phyloP scores from a whole-genome alignment of 2,888 invertebrate genomes.

The Flexamia atlantica region DNA sequence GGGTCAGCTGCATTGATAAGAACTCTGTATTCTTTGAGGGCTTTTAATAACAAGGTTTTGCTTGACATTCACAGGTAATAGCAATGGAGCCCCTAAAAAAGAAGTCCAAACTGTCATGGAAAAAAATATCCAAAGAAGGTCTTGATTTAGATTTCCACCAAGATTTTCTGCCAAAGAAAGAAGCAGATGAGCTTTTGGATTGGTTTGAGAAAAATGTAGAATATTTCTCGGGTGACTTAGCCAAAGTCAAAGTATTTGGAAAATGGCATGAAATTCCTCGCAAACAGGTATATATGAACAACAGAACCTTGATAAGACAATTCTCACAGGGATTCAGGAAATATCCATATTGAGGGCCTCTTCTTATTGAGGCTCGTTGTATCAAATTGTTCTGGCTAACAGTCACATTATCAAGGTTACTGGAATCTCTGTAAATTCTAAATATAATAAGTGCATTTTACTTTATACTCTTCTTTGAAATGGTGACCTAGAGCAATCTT shows the following conservation, averaged over 20 bases:
- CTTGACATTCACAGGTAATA: not conserved
- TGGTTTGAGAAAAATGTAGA: conserved; percentile 78
- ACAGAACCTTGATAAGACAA: too few relatives aligned
- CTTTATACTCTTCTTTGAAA: too few relatives aligned
- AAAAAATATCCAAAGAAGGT: conserved; percentile 76
- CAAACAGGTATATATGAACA: conserved; percentile 81
- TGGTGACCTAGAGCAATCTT: too few relatives aligned
- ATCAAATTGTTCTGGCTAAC: not conserved
- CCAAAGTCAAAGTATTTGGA: conserved; percentile 81
- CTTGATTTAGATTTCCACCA: conserved; percentile 79
- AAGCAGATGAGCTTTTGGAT: conserved; percentile 76
- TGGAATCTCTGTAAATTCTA: too few relatives aligned
- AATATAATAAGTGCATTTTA: too few relatives aligned
- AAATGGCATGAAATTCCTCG: conserved; percentile 83
- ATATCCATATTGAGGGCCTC: too few relatives aligned
- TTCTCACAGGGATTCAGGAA: too few relatives aligned
- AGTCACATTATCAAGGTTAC: too few relatives aligned
- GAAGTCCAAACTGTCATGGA: conserved; percentile 69
- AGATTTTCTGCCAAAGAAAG: conserved; percentile 65
- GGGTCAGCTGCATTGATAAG: too few relatives aligned
- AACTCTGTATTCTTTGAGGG: too few relatives aligned
- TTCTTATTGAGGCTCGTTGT: too few relatives aligned
- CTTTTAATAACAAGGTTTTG: too few relatives aligned
- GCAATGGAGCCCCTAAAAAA: conserved; percentile 30
- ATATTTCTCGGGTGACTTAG: conserved; percentile 82